Conservation (phyloP, 2,113 vertebrate genomes). For the Oryzias javanicus region DNA sequence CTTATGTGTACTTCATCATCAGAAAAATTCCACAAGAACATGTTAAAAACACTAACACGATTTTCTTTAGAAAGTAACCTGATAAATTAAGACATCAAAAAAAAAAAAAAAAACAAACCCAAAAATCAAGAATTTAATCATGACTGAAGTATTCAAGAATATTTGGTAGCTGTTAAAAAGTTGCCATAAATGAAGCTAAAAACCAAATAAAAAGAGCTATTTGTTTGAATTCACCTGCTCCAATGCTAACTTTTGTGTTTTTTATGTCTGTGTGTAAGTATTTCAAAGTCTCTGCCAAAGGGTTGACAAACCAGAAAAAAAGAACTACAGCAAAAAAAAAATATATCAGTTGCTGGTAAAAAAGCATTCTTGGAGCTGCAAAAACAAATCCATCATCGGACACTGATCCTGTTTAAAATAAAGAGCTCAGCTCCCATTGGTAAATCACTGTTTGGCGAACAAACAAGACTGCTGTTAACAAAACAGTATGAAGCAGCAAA, state of each 20-base stretch:
- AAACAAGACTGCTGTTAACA: background rate
- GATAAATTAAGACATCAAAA: too few species aligned
- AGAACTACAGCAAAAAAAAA: constrained; percentile 46
- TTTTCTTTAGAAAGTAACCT: too few species aligned
- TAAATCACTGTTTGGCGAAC: background rate
- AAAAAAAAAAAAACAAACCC: too few species aligned
- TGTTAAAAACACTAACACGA: too few species aligned
- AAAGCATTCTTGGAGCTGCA: constrained; percentile 23
- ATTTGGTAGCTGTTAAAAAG: too few species aligned
- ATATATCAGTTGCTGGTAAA: constrained; percentile 34
- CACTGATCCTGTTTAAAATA: constrained; percentile 13
- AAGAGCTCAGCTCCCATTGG: constrained; percentile 12
- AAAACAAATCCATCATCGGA: constrained; percentile 22
- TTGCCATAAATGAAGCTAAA: background rate
- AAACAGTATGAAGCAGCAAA: background rate
- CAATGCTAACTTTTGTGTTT: constrained; percentile 53
- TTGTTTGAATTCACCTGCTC: constrained; percentile 58
- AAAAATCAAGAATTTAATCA: too few species aligned
- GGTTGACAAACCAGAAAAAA: constrained; percentile 48
- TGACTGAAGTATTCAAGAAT: too few species aligned
- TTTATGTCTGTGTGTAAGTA: background rate
- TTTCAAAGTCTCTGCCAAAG: constrained; percentile 41
- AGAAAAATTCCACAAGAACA: too few species aligned
- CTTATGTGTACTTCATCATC: too few species aligned
- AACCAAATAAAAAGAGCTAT: constrained; percentile 42